These are phyloP conservation scores for Oceanites oceanicus DNA, from an alignment of 2,113 vertebrate genomes.

Conservation along the genomic window DNA sequence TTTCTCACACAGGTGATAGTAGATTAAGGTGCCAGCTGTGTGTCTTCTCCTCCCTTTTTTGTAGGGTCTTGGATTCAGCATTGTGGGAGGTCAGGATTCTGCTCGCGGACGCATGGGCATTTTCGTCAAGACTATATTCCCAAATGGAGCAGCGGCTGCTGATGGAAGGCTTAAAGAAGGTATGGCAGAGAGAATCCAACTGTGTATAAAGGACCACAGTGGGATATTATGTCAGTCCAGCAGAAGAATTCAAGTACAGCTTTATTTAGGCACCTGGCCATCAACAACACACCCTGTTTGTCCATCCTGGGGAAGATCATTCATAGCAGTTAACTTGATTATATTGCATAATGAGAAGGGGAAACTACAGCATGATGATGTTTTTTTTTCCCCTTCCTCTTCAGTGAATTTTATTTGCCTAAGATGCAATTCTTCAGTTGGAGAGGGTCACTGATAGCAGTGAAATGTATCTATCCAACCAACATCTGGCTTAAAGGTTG, in stretches of 20 bases:
- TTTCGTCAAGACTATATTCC: conserved; percentile 97
- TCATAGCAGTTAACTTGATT: neutral
- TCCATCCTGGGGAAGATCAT: neutral
- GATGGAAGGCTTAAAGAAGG: conserved; percentile 96
- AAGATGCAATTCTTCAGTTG: neutral
- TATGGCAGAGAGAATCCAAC: conserved; percentile 38
- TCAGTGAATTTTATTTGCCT: neutral
- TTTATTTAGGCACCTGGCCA: neutral
- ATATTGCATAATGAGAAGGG: neutral
- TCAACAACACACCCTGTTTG: neutral
- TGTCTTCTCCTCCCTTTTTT: neutral
- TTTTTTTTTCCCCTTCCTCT: neutral
- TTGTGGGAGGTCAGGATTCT: conserved; percentile 95
- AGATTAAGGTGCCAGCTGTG: neutral
- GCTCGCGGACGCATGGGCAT: conserved; percentile 95
- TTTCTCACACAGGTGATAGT: neutral
- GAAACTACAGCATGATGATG: neutral
- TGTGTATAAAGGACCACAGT: neutral
- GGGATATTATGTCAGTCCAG: neutral
- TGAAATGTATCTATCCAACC: neutral
- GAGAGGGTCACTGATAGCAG: neutral
- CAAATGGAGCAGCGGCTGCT: conserved; percentile 90
- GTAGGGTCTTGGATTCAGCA: conserved; percentile 95
- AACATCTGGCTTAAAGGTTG: neutral
- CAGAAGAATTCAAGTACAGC: neutral